These are phyloP conservation scores for Phrynocephalus versicolor DNA, from an alignment of 2,113 vertebrate species.

Conservation along the genomic window DNA sequence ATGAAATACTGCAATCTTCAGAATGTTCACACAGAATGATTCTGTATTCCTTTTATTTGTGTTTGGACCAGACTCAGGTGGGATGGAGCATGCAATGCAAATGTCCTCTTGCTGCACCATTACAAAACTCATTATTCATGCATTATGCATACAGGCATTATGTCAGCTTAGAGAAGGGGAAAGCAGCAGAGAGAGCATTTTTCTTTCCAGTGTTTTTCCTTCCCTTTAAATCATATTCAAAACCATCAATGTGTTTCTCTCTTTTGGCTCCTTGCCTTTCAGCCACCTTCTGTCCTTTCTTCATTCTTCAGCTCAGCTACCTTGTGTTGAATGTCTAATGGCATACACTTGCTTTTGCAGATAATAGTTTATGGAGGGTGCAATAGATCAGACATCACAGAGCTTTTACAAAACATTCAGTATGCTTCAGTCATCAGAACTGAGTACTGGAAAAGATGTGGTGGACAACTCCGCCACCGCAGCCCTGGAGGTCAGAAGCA, in stretches of 20 bases:
- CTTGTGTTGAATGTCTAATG: slow-evolving; percentile 19
- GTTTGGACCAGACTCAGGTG: slow-evolving; percentile 3
- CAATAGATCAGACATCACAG: slow-evolving; percentile 46
- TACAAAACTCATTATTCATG: slow-evolving; percentile 30
- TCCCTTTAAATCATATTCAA: slow-evolving; percentile 49
- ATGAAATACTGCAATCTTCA: background rate
- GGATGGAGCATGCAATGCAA: slow-evolving; percentile 27
- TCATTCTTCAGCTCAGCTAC: background rate
- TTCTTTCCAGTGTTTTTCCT: slow-evolving; percentile 12
- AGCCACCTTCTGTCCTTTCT: slow-evolving; percentile 20
- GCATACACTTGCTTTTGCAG: slow-evolving; percentile 39
- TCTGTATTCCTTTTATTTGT: slow-evolving; percentile 5
- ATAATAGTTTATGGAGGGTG: slow-evolving; percentile 41
- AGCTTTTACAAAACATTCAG: slow-evolving; percentile 14
- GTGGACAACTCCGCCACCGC: background rate
- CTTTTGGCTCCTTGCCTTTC: slow-evolving; percentile 14
- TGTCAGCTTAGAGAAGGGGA: background rate
- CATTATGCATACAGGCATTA: slow-evolving; percentile 27
- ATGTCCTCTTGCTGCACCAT: slow-evolving; percentile 9
- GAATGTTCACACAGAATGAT: background rate
- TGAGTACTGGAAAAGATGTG: background rate
- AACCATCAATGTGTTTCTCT: slow-evolving; percentile 3
- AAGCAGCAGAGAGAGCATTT: slow-evolving; percentile 13
- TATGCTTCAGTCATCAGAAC: background rate
- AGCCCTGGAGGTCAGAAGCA: background rate